Evolutionary conservation across 2,113 vertebrate genomes (phyloP).

Genomic region (Polypterus senegalus): DNA sequence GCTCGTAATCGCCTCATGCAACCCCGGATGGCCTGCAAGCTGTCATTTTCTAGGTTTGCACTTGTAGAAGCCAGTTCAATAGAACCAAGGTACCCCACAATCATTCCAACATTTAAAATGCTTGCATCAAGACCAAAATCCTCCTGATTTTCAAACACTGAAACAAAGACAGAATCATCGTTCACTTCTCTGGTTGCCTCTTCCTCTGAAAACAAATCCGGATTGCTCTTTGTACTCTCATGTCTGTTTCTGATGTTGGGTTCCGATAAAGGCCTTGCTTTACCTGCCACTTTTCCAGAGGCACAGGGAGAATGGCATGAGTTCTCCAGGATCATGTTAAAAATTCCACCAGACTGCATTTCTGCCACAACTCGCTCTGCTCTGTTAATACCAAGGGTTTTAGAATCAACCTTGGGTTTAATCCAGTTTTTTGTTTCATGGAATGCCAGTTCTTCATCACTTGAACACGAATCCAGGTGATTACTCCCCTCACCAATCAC

Average conservation of each 20-base stretch:
- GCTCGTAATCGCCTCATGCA: conserved; percentile 91
- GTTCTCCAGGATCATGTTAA: conserved; percentile 91
- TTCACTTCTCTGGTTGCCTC: conserved; percentile 54
- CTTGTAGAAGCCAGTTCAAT: conserved; percentile 84
- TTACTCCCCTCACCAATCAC: conserved; percentile 62
- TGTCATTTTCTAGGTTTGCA: conserved; percentile 76
- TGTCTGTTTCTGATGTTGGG: conserved; percentile 39
- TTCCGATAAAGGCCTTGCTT: conserved; percentile 57
- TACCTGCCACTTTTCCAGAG: conserved; percentile 43
- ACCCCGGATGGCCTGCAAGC: conserved; percentile 87
- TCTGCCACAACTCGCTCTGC: conserved; percentile 90
- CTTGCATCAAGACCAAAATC: conserved; percentile 65
- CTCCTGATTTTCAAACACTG: conserved; percentile 44
- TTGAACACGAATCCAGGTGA: conserved; percentile 75
- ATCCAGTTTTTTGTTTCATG: conserved; percentile 67
- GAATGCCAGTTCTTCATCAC: conserved; percentile 75
- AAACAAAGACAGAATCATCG: conserved; percentile 63
- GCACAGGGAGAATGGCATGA: conserved; percentile 59
- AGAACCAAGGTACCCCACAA: conserved; percentile 90
- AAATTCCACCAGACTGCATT: conserved; percentile 88
- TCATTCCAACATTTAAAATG: conserved; percentile 90
- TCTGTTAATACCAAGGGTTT: conserved; percentile 80
- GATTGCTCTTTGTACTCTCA: conserved; percentile 35
- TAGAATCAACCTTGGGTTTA: conserved; percentile 74
- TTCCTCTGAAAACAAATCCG: conserved; percentile 59